These are phyloP conservation scores for Xiphydria camelus DNA, from an alignment of 2,888 invertebrate species.

Conservation along the genomic window DNA sequence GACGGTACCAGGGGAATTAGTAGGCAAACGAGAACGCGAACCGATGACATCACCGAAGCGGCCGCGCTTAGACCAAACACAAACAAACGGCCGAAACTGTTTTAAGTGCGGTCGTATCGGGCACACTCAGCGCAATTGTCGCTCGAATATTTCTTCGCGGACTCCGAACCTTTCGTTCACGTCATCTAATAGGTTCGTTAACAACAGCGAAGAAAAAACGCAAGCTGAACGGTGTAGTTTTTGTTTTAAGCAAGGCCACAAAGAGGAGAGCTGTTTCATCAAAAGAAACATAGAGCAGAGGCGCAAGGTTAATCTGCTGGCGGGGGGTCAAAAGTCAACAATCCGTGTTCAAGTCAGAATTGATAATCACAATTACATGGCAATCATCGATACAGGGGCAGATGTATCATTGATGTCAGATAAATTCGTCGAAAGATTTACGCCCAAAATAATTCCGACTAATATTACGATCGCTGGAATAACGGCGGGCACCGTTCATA, in stretches of 20 bases:
- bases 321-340: constrained; percentile 8
- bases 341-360: no score
- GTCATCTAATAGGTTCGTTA: no score
- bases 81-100: no score
- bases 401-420: constrained; percentile 15
- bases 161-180: constrained; percentile 11
- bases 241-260: constrained; percentile 19
- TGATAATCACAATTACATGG: constrained; percentile 6
- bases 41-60: no score
- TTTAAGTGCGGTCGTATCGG: constrained; percentile 15
- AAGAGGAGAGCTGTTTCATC: constrained; percentile 17
- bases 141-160: constrained; percentile 17
- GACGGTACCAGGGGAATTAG: not conserved
- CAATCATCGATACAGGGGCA: constrained; percentile 19
- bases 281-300: constrained; percentile 19
- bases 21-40: no score
- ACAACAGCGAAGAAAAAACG: constrained; percentile 6
- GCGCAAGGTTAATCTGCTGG: constrained; percentile 15
- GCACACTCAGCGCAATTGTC: constrained; percentile 18
- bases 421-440: no score
- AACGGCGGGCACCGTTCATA: no score
- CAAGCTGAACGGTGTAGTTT: constrained; percentile 11
- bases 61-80: no score
- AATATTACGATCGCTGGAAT: no score
- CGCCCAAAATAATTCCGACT: no score